Evolutionary conservation across 2,888 invertebrate genomes (phyloP).

Genomic region (Caenorhabditis doughertyi): DNA sequence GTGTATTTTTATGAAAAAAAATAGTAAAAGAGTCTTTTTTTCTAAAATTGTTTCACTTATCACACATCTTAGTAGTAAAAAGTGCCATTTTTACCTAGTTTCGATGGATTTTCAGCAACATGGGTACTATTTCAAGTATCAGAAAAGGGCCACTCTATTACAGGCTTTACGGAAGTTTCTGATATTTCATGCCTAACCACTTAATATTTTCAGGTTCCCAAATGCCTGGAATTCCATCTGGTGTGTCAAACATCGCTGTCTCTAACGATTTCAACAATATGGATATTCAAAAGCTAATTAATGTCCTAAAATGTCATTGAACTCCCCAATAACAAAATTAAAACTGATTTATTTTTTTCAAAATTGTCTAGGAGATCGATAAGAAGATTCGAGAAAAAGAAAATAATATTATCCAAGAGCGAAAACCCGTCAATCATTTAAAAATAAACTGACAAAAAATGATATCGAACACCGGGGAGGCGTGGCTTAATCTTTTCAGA

Average conservation of each 20-base stretch:
- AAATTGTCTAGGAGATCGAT: constrained; percentile 32
- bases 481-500: no score
- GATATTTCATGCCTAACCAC: no score
- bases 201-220: constrained; percentile 18
- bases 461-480: constrained; percentile 25
- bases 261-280: constrained; percentile 36
- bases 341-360: not conserved
- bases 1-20: no score
- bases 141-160: no score
- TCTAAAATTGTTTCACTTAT: no score
- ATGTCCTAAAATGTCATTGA: constrained; percentile 55
- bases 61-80: no score
- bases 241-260: constrained; percentile 22
- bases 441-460: constrained; percentile 31
- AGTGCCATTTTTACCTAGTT: no score
- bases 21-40: no score
- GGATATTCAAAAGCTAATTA: constrained; percentile 34
- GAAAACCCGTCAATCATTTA: constrained; percentile 23
- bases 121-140: no score
- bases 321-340: not conserved
- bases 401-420: not conserved
- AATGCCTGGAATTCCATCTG: constrained; percentile 30
- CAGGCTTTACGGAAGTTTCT: not conserved
- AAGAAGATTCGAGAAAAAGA: not conserved
- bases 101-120: no score